Evolutionary conservation across 1,140 invertebrate genomes (phyloP), one percentile per base, ranked within the genome.

Genomic region (Achatina immaculata): DNA sequence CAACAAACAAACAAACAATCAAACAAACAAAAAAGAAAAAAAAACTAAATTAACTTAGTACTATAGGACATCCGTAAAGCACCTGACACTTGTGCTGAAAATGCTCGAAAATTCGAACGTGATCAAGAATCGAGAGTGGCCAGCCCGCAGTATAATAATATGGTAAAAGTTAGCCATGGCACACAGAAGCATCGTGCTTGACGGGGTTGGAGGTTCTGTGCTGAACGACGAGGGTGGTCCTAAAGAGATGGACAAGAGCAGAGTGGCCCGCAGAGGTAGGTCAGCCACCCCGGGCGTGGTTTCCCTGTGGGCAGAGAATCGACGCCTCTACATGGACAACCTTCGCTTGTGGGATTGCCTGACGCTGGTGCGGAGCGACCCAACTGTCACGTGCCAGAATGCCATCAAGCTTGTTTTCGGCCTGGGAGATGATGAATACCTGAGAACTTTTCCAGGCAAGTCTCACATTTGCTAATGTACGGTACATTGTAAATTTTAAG

Each of bases 321-420:
- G 48, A 6, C 65, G 31, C 21, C 40, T 79, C 3, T 48, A 66
- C 38, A 48, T 66, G 65, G 66, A 79, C 62, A 79, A 79, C 43
- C 42, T 69, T 38, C 36, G 66, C 11, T 65, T 51, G 9, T 66
- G 66, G 77, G 62, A 66, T 65, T 72, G 48, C 78, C 48, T 80
- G 42, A 65, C 48, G 4, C 58, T 81, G 3, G 24, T 73, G 1
- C 19, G 71, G 28, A 76, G 72, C 19, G 68, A 75, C 72, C 42
- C 62, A 14, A 43, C 42, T 24, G 24, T 51, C 40, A 34, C 6
- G 34, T 76, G 72, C 65, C 62, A 78, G 73, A 68, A 31, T 16
- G 75, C 65, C 28, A 77, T 62, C 48, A 72, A 68, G 36, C 31
- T 69, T 28, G 45, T 82, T 34, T 82, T 77, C 65, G 31, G 36